Evolutionary conservation across 2,113 vertebrate genomes (phyloP).

Genomic region (Melanostigma gelatinosum): DNA sequence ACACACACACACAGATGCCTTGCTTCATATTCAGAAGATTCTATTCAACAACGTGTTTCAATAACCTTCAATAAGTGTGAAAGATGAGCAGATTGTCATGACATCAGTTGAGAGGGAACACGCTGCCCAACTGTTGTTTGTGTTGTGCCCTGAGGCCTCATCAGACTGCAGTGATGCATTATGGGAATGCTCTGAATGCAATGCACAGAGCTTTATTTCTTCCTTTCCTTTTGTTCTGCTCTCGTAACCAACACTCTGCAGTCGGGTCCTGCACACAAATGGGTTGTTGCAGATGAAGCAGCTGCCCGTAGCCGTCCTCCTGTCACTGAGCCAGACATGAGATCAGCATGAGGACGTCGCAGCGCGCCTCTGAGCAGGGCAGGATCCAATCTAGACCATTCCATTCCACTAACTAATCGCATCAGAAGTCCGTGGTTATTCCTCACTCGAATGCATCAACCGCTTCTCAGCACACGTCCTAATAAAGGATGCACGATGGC

Average conservation of each 20-base stretch:
- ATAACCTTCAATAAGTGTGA: background rate
- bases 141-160: background rate
- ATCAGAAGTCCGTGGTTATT: background rate
- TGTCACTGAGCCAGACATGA: constrained; percentile 2
- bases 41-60: background rate
- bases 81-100: background rate
- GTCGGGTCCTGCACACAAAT: background rate
- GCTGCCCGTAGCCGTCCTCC: constrained; percentile 6
- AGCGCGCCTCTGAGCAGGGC: fast-evolving
- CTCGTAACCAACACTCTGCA: background rate
- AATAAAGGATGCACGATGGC: background rate
- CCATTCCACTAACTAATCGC: background rate
- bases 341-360: background rate
- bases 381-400: background rate
- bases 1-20: background rate
- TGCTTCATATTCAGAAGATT: background rate
- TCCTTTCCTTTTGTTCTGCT: too few species aligned
- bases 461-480: background rate
- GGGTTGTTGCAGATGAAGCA: constrained; percentile 27
- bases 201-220: background rate
- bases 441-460: background rate
- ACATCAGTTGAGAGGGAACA: background rate
- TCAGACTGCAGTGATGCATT: background rate
- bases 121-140: background rate
- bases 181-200: background rate